Base-by-base conservation (phyloP, 2,797 vertebrate genomes). In the Crocidura indochinensis region DNA sequence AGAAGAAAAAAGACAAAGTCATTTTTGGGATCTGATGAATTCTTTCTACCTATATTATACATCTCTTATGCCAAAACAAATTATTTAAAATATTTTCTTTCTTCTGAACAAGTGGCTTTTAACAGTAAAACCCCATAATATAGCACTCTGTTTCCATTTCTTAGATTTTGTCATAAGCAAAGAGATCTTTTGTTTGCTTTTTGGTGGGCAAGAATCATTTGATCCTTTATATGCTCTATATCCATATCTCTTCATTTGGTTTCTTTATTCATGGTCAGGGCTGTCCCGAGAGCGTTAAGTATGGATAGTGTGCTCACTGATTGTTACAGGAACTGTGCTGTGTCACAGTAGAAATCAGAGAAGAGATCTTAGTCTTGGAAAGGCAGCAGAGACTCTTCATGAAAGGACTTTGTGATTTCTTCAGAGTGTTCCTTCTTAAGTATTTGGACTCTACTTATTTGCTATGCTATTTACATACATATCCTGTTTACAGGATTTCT, bases 31-130 rank as follows among this genome's bases (percentile, higher is more conserved):
- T 4, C 4, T 51, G 51, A 9, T 4, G 20, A 77, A n/a, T 62
- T 24, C 14, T 53, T 76, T 71, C 60, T 3, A 74, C 29, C 46
- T 38, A 1, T 38, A 84, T 69, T 89, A 53, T 15, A 65, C 7
- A 51, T 64, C 26, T 80, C 84, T 90, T 74, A 47, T 38, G 11
- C 49, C 27, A 75, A 82, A 78, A 68, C 76, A 83, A 67, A 14
- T 20, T 26, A 31, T 51, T 85, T n/a, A 75, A 67, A 87, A 46
- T 62, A 29, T 68, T 62, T 73, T 68, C 60, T 78, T 31, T 38
- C 27, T 38, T 31, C 26, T 60, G 73, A 15, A 15, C 31, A 62
- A 15, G 69, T 72, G 51, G 31, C 76, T 86, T 69, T 68, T 53
- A 22, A 22, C 53, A 65, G 56, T 47, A 31, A 46, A 62, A 91